Evolutionary conservation across 2,113 vertebrate genomes (phyloP).

Genomic region (Myiopsitta monachus): DNA sequence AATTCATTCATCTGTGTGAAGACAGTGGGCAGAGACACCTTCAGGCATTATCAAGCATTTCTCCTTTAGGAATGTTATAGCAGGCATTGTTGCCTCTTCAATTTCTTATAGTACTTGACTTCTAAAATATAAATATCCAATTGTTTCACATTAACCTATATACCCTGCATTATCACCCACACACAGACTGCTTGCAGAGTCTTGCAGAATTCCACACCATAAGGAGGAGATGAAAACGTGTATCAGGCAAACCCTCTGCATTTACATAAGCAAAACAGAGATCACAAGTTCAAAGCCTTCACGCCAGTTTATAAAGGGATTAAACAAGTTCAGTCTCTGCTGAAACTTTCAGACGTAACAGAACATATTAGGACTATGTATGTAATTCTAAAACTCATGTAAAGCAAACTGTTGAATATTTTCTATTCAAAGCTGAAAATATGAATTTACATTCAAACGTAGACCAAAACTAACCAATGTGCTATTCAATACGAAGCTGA

Average conservation of each 20-base stretch:
- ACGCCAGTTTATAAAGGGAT: not conserved
- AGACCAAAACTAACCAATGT: not conserved
- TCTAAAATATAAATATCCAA: not conserved
- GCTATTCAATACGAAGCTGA: not conserved
- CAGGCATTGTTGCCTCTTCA: not conserved
- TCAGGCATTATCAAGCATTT: not conserved
- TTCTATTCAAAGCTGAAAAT: not conserved
- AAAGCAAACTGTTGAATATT: not conserved
- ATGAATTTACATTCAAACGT: not conserved
- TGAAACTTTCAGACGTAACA: not conserved
- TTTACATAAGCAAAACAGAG: not conserved
- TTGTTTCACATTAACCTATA: not conserved
- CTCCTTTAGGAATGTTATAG: not conserved
- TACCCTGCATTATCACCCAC: not conserved
- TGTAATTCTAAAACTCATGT: not conserved
- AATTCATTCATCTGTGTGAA: not conserved
- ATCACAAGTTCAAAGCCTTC: not conserved
- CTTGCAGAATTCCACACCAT: not conserved
- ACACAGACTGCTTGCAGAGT: accelerated
- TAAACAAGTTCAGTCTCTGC: not conserved
- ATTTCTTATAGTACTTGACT: not conserved
- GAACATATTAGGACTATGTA: not conserved
- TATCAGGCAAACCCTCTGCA: not conserved
- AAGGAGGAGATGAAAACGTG: accelerated
- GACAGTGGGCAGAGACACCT: accelerated